Conservation (phyloP, 1,140 invertebrate species). For the Aphelenchoides fujianensis region DNA sequence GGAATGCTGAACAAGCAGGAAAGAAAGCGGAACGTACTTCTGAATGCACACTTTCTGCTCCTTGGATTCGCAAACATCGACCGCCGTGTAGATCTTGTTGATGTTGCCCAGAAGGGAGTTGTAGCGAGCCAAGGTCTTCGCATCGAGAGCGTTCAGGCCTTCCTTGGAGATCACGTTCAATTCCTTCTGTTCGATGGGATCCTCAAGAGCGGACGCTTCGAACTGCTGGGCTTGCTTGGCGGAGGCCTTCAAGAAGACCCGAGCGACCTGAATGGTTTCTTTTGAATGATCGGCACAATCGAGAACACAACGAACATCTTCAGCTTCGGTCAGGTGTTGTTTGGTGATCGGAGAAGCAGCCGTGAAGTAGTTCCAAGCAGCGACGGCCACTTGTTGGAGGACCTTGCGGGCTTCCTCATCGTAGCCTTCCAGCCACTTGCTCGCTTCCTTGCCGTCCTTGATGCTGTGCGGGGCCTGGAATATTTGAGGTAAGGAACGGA, state of each 20-base stretch:
- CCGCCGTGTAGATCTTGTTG: conserved; percentile 38
- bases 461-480: conserved; percentile 45
- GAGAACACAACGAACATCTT: no score
- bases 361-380: conserved; percentile 53
- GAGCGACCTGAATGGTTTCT: conserved; percentile 43
- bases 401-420: conserved; percentile 38
- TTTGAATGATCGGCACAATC: no score
- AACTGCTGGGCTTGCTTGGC: conserved; percentile 40
- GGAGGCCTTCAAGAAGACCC: conserved; percentile 33
- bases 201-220: conserved; percentile 17
- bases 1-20: background rate
- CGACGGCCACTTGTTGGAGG: conserved; percentile 42
- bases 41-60: conserved; percentile 24
- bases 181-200: conserved; percentile 25
- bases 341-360: conserved; percentile 49
- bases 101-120: conserved; percentile 37
- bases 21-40: background rate
- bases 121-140: conserved; percentile 28
- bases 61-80: conserved; percentile 31
- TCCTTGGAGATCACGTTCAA: conserved; percentile 37
- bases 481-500: no score
- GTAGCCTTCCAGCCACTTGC: conserved; percentile 43
- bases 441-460: conserved; percentile 18
- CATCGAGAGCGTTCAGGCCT: conserved; percentile 42
- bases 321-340: conserved; percentile 44